A percentile compares a stretch with the other conserved stretches of the same genome.
Conservation (phyloP, 2,113 vertebrate genomes). For the Symphodus melops region DNA sequence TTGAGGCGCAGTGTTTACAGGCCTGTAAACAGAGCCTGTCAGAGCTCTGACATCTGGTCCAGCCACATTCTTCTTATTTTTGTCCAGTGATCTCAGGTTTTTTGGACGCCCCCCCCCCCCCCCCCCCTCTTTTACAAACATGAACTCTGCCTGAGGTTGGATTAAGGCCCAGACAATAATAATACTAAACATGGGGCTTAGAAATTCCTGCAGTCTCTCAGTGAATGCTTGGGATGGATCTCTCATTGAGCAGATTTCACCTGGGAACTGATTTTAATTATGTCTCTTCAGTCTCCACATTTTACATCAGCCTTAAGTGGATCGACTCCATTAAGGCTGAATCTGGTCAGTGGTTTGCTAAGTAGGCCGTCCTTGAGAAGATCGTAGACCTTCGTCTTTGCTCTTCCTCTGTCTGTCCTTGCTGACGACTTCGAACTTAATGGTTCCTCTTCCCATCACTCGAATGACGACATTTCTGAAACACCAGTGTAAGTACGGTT, state of each 20-base stretch:
- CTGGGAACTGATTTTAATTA: background rate
- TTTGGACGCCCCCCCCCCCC: slow-evolving; percentile 1
- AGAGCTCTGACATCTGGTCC: slow-evolving; percentile 49
- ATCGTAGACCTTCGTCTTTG: slow-evolving; percentile 2
- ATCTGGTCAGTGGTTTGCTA: slow-evolving; percentile 17
- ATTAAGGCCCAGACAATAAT: slow-evolving; percentile 57
- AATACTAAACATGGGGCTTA: slow-evolving; percentile 35
- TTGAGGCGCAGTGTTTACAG: slow-evolving; percentile 41
- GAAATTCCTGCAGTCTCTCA: slow-evolving; percentile 22
- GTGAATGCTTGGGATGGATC: slow-evolving; percentile 13
- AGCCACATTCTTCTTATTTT: slow-evolving; percentile 60
- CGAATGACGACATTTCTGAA: slow-evolving; percentile 3
- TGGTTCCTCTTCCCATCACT: slow-evolving; percentile 49
- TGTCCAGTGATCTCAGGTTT: slow-evolving; percentile 40
- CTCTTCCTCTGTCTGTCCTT: background rate
- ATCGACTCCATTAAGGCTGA: background rate
- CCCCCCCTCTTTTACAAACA: slow-evolving; percentile 28
- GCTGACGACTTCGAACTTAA: slow-evolving; percentile 35
- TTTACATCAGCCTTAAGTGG: background rate
- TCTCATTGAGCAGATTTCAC: background rate
- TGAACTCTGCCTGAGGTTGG: slow-evolving; percentile 45
- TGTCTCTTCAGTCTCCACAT: background rate
- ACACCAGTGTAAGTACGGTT: background rate
- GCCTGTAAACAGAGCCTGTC: slow-evolving; percentile 35
- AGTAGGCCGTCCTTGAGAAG: slow-evolving; percentile 22